Evolutionary conservation across 2,113 vertebrate species (phyloP).

Genomic region (Syngnathus floridae): DNA sequence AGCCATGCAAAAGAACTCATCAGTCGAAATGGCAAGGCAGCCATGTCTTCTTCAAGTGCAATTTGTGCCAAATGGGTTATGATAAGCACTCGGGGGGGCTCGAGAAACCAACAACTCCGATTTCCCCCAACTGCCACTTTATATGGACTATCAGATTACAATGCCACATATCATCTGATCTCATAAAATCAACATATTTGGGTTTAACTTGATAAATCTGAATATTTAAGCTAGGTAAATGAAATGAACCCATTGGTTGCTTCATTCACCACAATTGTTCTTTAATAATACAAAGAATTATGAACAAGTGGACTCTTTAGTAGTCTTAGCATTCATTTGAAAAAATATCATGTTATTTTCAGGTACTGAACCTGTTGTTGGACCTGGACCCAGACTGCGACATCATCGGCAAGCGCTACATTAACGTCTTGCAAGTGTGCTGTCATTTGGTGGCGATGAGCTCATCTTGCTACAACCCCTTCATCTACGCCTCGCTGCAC

Average conservation of each 20-base stretch:
- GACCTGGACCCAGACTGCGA: constrained; percentile 72
- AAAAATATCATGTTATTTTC: constrained; percentile 3
- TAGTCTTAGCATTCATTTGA: too few relatives aligned
- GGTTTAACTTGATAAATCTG: too few relatives aligned
- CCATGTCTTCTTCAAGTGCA: background rate
- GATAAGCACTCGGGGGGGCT: background rate
- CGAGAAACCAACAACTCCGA: background rate
- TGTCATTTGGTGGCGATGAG: constrained; percentile 77
- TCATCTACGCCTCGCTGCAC: constrained; percentile 78
- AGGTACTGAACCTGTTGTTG: constrained; percentile 72
- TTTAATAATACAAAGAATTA: too few relatives aligned
- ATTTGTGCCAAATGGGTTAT: background rate
- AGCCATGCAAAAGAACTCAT: constrained; percentile 19
- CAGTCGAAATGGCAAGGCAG: constrained; percentile 4
- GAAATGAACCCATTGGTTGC: too few relatives aligned
- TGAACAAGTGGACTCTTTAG: too few relatives aligned
- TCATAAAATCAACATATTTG: too few relatives aligned
- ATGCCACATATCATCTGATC: too few relatives aligned
- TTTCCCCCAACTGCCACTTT: background rate
- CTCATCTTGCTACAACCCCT: constrained; percentile 77
- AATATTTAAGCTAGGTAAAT: too few relatives aligned
- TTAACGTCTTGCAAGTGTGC: constrained; percentile 72
- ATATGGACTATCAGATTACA: too few relatives aligned
- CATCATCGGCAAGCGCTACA: constrained; percentile 69
- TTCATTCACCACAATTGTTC: too few relatives aligned